phyloP scores from a whole-genome alignment of 2,888 invertebrate species.

The Cyaniris semiargus region DNA sequence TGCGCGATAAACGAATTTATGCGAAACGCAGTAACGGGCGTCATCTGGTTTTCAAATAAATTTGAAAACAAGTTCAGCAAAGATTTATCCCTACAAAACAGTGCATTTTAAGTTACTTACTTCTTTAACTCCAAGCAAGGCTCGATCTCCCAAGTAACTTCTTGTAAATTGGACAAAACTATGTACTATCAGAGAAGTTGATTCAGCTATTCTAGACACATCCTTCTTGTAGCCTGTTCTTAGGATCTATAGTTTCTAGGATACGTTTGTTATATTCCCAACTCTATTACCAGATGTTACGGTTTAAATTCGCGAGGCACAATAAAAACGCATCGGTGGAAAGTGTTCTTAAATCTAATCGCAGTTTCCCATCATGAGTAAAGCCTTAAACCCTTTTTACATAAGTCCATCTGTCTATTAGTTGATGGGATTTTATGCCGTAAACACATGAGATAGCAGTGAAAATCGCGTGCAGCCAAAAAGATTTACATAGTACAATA shows the following conservation, averaged over 20 bases:
- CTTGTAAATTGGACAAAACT: too few species aligned
- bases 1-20: too few species aligned
- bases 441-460: slow-evolving; percentile 36
- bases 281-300: not conserved
- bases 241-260: not conserved
- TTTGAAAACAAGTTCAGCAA: too few species aligned
- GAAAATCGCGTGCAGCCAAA: slow-evolving; percentile 36
- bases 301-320: not conserved
- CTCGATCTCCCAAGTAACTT: too few species aligned
- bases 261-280: not conserved
- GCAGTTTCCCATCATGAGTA: slow-evolving; percentile 36
- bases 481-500: slow-evolving; percentile 59
- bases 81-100: too few species aligned
- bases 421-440: slow-evolving; percentile 42
- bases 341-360: slow-evolving; percentile 33
- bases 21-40: too few species aligned
- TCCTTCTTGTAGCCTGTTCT: not conserved
- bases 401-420: slow-evolving; percentile 55
- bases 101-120: too few species aligned
- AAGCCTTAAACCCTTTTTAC: slow-evolving; percentile 48
- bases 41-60: too few species aligned
- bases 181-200: too few species aligned
- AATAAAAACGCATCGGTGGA: not conserved
- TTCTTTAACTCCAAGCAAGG: too few species aligned
- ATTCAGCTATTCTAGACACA: not conserved